A percentile compares a stretch with the other conserved stretches of the same genome.
These are phyloP conservation scores for Antheraea yamamai DNA, from an alignment of 2,888 invertebrate genomes.

Conservation along the genomic window DNA sequence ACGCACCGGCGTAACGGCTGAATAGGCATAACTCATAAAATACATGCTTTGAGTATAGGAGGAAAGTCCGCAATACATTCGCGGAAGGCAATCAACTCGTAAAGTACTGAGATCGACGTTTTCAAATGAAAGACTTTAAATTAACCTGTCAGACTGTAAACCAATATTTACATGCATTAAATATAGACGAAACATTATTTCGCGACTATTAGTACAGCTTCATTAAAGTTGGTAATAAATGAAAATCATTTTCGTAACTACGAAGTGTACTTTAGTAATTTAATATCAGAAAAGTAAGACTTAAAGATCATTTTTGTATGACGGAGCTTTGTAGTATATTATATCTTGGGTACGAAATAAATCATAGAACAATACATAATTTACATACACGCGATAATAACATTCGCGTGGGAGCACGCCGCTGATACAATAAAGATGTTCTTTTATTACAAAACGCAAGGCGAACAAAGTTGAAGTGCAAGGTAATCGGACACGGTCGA, in stretches of 20 bases:
- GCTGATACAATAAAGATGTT: slow-evolving; percentile 13
- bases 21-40: neutral
- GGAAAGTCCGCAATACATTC: slow-evolving; percentile 4
- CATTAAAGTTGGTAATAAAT: slow-evolving; percentile 9
- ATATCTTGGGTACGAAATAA: slow-evolving; percentile 23
- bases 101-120: neutral
- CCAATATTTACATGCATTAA: slow-evolving; percentile 4
- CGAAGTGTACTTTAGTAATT: neutral
- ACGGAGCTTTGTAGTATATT: neutral
- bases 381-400: slow-evolving; percentile 40
- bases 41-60: neutral
- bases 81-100: neutral
- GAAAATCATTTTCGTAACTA: slow-evolving; percentile 3
- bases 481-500: slow-evolving; percentile 9
- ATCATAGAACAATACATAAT: slow-evolving; percentile 42
- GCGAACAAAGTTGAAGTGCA: neutral
- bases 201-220: slow-evolving; percentile 1
- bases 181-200: neutral
- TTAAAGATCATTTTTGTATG: neutral
- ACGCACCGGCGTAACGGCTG: neutral
- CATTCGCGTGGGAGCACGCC: slow-evolving; percentile 31
- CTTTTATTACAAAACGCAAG: slow-evolving; percentile 2
- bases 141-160: neutral
- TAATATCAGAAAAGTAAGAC: neutral
- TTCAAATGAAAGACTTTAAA: neutral